These are phyloP conservation scores for Sitodiplosis mosellana DNA, from an alignment of 1,140 invertebrate genomes.

Conservation along the genomic window DNA sequence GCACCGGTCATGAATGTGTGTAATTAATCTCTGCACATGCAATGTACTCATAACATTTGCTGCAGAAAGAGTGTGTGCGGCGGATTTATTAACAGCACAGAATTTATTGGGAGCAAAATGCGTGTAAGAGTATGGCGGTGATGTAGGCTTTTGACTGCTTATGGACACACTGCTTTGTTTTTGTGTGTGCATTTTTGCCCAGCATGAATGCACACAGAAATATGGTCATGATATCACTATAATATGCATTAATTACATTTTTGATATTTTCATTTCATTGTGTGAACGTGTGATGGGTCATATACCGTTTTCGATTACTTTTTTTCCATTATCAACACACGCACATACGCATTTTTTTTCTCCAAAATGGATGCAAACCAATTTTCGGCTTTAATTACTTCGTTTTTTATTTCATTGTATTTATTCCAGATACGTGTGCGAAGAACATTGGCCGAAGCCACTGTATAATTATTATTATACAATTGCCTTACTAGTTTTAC, in stretches of 20 bases:
- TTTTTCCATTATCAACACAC: too few relatives aligned
- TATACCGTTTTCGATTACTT: too few relatives aligned
- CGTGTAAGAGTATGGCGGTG: too few relatives aligned
- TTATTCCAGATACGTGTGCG: slow-evolving; percentile 38
- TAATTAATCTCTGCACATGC: too few relatives aligned
- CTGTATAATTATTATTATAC: slow-evolving; percentile 50
- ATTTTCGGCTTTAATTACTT: too few relatives aligned
- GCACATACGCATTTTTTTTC: background rate
- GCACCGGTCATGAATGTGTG: too few relatives aligned
- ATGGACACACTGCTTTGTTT: too few relatives aligned
- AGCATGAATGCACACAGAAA: background rate
- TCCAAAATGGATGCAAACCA: background rate
- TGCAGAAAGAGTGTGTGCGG: background rate
- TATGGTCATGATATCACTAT: background rate
- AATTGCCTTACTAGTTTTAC: slow-evolving; percentile 56
- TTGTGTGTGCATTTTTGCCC: background rate
- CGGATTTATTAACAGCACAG: too few relatives aligned
- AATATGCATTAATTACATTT: background rate
- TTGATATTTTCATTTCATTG: background rate
- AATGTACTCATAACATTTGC: too few relatives aligned
- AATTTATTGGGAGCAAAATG: too few relatives aligned
- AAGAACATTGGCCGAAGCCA: slow-evolving; percentile 38
- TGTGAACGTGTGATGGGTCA: too few relatives aligned
- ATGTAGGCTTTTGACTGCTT: too few relatives aligned
- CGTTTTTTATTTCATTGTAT: background rate